Evolutionary conservation across 2,113 vertebrate genomes (phyloP), one percentile per base, ranked within the genome.

Genomic region (Tachysurus fulvidraco): DNA sequence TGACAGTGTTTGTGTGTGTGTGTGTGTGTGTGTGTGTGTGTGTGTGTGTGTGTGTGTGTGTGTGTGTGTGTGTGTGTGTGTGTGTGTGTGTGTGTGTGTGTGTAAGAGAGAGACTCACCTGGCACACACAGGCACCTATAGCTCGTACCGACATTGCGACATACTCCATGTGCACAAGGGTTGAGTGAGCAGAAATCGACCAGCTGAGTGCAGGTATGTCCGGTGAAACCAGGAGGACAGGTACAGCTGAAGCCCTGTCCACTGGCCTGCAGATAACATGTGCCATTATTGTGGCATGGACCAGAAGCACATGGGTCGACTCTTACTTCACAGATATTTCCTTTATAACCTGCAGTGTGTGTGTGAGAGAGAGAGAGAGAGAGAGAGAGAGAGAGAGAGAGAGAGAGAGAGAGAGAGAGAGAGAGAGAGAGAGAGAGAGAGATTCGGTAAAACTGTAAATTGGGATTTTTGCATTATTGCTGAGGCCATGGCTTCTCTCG

Each of bases 171-270:
- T 7, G 98, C 97, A 1, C 98, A 99, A 0, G 98, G 98, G 86
- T 97, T 98, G 83, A 99, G 96, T 21, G 97, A 97, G 13, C 98
- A 99, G 95, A 99, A 99, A 92, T 99, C 97, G 44, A 98, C 96
- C 4, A 98, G 95, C 94, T 98, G 97, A 67, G 95, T 93, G 11
- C 98, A 99, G 0, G 96, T 95, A 0, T 96, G 95, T 17, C 98
- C 98, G 0, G 97, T 99, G 92, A 97, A 99, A n/a, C 97, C 97
- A 0, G 96, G 91, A 9, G 96, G 95, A 89, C 98, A 99, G 87
- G 95, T 96, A 85, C 98, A 99, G 92, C 95, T 95, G 60, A 95
- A 95, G 30, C 93, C 94, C 94, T 97, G 81, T 84, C 95, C 88
- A 91, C 76, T 91, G 5, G 92, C 93, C 1, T 96, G 95, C 2